Evolutionary conservation across 2,113 vertebrate species (phyloP).

Genomic region (Malurus elegans): DNA sequence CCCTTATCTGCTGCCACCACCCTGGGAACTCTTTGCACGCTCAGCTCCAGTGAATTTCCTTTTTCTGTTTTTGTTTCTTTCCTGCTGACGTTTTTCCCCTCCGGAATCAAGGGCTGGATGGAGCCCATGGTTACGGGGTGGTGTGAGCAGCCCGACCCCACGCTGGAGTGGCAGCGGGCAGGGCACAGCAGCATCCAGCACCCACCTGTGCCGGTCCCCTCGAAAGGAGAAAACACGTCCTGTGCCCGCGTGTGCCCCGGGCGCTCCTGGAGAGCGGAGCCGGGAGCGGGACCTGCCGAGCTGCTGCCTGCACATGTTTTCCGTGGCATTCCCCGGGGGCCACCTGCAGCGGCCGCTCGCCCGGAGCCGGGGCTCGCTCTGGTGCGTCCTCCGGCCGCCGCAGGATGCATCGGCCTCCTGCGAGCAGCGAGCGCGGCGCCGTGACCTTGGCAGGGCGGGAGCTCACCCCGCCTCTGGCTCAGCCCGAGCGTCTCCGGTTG

Average conservation of each 20-base stretch:
- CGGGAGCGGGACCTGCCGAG: not conserved
- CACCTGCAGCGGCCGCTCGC: not conserved
- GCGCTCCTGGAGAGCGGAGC: not conserved
- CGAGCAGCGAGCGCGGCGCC: not conserved
- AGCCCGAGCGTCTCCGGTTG: not conserved
- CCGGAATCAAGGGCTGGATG: conserved; percentile 38
- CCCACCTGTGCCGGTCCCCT: not conserved
- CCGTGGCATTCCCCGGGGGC: not conserved
- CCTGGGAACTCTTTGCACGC: not conserved
- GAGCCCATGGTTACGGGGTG: conserved; percentile 4
- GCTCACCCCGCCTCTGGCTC: conserved; percentile 28
- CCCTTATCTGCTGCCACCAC: conserved; percentile 46
- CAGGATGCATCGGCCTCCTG: not conserved
- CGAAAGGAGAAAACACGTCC: not conserved
- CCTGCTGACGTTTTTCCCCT: conserved; percentile 56
- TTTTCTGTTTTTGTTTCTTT: conserved; percentile 62
- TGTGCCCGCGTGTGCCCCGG: not conserved
- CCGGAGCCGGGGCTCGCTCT: not conserved
- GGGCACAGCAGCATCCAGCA: not conserved
- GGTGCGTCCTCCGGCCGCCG: not conserved
- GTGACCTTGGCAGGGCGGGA: conserved; percentile 10
- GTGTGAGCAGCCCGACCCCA: not conserved
- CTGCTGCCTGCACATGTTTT: not conserved
- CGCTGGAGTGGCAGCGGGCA: not conserved
- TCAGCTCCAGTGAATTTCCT: conserved; percentile 56